Conservation (phyloP, 2,797 vertebrate genomes). For the Eulemur rubriventer region DNA sequence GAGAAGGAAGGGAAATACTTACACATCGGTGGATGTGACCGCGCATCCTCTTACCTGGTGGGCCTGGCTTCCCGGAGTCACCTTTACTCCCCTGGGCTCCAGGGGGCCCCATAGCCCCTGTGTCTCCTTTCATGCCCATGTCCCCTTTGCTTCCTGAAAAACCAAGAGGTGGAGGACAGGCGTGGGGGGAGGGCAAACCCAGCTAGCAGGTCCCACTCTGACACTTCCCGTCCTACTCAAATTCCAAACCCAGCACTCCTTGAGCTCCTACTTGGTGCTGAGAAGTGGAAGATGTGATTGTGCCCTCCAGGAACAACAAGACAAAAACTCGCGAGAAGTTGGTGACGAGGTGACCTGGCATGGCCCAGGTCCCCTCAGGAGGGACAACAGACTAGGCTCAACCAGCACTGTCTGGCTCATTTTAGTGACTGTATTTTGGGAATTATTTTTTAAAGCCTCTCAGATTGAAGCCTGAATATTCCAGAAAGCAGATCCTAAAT, state of each 20-base stretch:
- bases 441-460: neutral
- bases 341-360: neutral
- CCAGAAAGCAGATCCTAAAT: neutral
- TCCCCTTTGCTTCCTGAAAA: slow-evolving; percentile 78
- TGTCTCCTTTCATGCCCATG: slow-evolving; percentile 73
- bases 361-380: neutral
- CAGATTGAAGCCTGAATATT: slow-evolving; percentile 22
- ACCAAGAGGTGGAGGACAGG: neutral
- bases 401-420: neutral
- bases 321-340: neutral
- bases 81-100: slow-evolving; percentile 72
- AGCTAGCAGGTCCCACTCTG: rapidly evolving
- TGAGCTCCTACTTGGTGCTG: neutral
- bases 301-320: neutral
- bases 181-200: neutral
- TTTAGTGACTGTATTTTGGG: neutral
- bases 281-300: rapidly evolving
- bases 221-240: neutral
- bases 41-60: slow-evolving; percentile 62
- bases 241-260: neutral
- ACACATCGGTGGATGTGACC: neutral
- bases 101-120: slow-evolving; percentile 48
- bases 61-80: slow-evolving; percentile 57
- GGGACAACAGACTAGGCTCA: neutral
- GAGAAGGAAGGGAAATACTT: neutral